These are phyloP conservation scores for Clanis bilineata DNA, from an alignment of 2,888 invertebrate species.

Conservation along the genomic window DNA sequence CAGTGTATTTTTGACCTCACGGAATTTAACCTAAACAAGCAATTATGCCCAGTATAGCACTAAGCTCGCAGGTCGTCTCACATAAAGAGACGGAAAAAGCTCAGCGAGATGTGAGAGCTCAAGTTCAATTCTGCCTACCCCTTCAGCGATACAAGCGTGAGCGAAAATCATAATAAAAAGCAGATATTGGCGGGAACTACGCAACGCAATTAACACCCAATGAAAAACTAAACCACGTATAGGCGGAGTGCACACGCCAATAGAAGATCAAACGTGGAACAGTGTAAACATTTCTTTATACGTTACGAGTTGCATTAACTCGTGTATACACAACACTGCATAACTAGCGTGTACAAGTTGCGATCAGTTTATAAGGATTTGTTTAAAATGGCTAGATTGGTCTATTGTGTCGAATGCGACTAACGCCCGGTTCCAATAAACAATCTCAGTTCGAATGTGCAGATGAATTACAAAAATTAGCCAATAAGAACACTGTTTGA, in stretches of 20 bases:
- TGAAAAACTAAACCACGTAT: conserved; percentile 22
- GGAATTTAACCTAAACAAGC: no score
- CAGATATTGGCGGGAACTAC: not conserved
- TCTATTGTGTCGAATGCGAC: not conserved
- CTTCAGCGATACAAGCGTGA: no score
- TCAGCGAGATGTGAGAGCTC: no score
- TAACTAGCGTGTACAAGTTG: conserved; percentile 18
- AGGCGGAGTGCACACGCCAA: conserved; percentile 28
- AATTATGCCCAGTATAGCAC: no score
- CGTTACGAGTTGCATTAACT: conserved; percentile 28
- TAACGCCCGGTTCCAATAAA: no score
- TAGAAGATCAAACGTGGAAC: conserved; percentile 31
- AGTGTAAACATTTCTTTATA: conserved; percentile 40
- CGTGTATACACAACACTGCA: conserved; percentile 15
- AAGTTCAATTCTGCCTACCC: no score
- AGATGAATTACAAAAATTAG: no score
- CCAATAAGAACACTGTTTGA: no score
- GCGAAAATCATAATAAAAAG: not conserved
- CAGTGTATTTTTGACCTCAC: no score
- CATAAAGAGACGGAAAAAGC: no score
- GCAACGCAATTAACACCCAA: not conserved
- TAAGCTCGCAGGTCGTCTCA: no score
- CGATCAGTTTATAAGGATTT: not conserved
- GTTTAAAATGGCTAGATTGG: not conserved
- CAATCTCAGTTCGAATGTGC: no score